Percentiles rank a stretch among this genome's conserved stretches.
phyloP scores from a whole-genome alignment of 2,113 vertebrate genomes.

The Martes martes region DNA sequence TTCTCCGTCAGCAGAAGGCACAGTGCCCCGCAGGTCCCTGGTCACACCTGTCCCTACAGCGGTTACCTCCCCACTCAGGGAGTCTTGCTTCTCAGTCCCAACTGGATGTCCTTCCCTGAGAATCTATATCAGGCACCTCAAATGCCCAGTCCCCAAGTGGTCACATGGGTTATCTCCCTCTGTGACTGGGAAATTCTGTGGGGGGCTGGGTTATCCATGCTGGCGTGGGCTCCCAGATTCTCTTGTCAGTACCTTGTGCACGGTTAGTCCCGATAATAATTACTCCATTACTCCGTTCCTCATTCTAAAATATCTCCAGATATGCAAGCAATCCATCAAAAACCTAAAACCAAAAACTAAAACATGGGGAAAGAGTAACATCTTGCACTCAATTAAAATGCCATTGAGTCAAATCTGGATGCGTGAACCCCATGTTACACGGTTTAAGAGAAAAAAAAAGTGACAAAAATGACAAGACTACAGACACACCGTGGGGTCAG shows the following conservation, averaged over 20 bases:
- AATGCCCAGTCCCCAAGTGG: neutral
- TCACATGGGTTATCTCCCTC: fast-evolving
- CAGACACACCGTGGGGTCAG: fast-evolving
- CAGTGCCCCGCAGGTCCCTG: fast-evolving
- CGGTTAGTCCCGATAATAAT: neutral
- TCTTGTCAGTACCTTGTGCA: fast-evolving
- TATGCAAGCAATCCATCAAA: neutral
- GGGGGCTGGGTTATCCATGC: neutral
- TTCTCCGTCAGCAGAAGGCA: fast-evolving
- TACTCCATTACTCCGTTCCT: fast-evolving
- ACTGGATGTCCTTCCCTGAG: neutral
- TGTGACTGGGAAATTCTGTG: no score
- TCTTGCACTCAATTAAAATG: fast-evolving
- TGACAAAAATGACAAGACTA: neutral
- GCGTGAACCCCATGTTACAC: fast-evolving
- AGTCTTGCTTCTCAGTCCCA: neutral
- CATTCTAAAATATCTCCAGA: neutral
- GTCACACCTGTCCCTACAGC: neutral
- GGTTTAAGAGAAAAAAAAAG: neutral
- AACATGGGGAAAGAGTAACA: fast-evolving
- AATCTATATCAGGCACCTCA: fast-evolving
- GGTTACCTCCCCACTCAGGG: fast-evolving
- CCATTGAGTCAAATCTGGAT: fast-evolving
- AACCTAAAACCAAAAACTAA: neutral
- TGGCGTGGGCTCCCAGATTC: neutral